phyloP scores from a whole-genome alignment of 2,113 vertebrate genomes.

The Onychostruthus taczanowskii region DNA sequence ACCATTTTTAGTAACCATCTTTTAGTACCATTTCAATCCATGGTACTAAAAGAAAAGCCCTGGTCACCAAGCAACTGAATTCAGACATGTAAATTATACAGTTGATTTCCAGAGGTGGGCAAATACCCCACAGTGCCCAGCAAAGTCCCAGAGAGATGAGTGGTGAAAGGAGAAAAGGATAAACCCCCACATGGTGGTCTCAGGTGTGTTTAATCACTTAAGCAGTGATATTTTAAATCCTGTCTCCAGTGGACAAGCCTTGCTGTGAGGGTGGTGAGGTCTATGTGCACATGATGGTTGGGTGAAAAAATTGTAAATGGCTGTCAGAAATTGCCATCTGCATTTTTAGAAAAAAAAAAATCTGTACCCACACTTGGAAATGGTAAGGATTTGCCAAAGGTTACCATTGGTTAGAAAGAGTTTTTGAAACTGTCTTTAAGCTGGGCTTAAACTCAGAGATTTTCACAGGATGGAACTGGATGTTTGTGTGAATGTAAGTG shows the following conservation, averaged over 20 bases:
- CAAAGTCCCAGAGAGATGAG: background rate
- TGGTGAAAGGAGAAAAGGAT: accelerated
- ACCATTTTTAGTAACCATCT: too few relatives aligned
- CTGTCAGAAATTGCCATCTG: background rate
- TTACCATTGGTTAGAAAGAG: background rate
- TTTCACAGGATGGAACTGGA: background rate
- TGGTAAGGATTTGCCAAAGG: background rate
- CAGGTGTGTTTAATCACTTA: background rate
- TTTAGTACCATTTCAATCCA: background rate
- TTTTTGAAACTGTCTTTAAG: background rate
- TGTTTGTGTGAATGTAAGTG: background rate
- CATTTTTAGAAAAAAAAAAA: background rate
- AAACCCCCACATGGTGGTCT: background rate
- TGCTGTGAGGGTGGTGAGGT: background rate
- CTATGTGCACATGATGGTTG: background rate
- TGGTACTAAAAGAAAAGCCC: background rate
- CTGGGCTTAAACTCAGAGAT: background rate
- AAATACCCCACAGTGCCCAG: background rate
- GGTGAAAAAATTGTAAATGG: background rate
- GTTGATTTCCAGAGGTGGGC: background rate
- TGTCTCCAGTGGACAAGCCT: background rate
- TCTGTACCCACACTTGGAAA: background rate
- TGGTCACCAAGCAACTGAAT: background rate
- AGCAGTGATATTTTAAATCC: background rate
- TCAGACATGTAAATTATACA: background rate